phyloP scores from a whole-genome alignment of 2,797 vertebrate species.

The Enteromius trimaculatus region DNA sequence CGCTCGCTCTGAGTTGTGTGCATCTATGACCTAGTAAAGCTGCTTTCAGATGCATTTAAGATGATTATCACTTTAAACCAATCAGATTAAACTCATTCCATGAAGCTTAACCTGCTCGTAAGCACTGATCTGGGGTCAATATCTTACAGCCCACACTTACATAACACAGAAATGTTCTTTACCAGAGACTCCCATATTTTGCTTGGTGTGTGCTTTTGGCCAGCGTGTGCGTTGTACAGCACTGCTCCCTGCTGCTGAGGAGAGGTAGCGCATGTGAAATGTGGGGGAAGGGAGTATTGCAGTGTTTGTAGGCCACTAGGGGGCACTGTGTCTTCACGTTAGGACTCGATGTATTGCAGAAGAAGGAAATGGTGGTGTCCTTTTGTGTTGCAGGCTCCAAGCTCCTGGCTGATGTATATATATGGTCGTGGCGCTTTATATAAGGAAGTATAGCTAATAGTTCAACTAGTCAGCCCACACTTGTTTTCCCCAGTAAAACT shows the following conservation, averaged over 20 bases:
- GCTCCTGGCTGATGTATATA: background rate
- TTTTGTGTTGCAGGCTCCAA: slow-evolving; percentile 21
- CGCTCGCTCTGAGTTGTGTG: slow-evolving; percentile 21
- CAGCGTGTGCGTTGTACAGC: slow-evolving; percentile 61
- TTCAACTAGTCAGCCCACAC: background rate
- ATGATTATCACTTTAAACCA: slow-evolving; percentile 74
- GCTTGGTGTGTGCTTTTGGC: slow-evolving; percentile 24
- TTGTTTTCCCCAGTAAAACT: background rate
- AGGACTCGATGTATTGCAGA: background rate
- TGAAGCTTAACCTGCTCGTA: slow-evolving; percentile 12
- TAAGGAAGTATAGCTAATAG: background rate
- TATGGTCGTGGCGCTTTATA: background rate
- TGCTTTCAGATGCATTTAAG: slow-evolving; percentile 72
- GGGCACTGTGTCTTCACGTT: slow-evolving; percentile 79
- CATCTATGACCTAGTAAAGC: slow-evolving; percentile 60
- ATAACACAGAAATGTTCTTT: background rate
- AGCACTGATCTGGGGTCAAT: slow-evolving; percentile 16
- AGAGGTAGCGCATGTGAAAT: slow-evolving; percentile 56
- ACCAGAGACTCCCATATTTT: background rate
- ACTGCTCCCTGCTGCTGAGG: slow-evolving; percentile 78
- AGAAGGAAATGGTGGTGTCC: slow-evolving; percentile 30
- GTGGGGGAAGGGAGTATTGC: slow-evolving; percentile 27
- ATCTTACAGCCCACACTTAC: background rate
- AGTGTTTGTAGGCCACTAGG: slow-evolving; percentile 71
- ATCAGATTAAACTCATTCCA: slow-evolving; percentile 64